Base-by-base conservation (phyloP, 2,888 invertebrate genomes). In the Acanthacorydalis orientalis region DNA sequence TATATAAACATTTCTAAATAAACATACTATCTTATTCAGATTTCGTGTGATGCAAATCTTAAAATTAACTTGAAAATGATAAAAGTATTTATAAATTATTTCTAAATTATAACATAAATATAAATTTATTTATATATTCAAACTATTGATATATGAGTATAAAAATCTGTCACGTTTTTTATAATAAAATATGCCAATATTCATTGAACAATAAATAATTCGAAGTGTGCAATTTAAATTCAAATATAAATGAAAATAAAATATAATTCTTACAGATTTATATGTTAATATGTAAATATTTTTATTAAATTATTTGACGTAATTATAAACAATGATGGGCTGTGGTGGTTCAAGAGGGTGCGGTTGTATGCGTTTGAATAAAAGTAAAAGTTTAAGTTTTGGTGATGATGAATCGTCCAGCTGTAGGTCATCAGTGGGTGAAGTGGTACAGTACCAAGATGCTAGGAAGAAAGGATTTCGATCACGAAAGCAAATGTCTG, bases 401-500 rank as follows among this genome's bases (percentile, higher is more conserved):
- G 23, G 57, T 46, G 59, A 57, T 39, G 59, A 59, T 40, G 59
- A 59, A 42, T 56, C 46, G 31, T 53, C 53, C 14, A 54, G 54
- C 47, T 53, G 50, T 40, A 44, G 53, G 7, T 52, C 52, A 15
- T 53, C 53, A 1, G 51, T 52, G 11, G 52, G 54, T 32, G 55
- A 55, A 41, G 56, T 55, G 37, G 54, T 54, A 14, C 40, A 50
- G 16, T 54, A 71, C 50, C 70, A 71, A 33, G 70, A 51, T 60
- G 70, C 51, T 68, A 72, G 56, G 67, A 68, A 55, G 61, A 70
- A 41, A 64, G 68, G 11, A 61, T 66, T 59, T 68, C 48, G 68
- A 64, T 15, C 68, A 70, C 54, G 68, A 69, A 55, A 68, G 69
- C 11, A 23, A 23, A 23, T 23, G 23, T 23, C 23, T 23, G 23